A percentile compares a stretch with the other conserved stretches of the same genome.
These are phyloP conservation scores for Megaleporinus macrocephalus DNA, from an alignment of 2,113 vertebrate genomes.

Conservation along the genomic window DNA sequence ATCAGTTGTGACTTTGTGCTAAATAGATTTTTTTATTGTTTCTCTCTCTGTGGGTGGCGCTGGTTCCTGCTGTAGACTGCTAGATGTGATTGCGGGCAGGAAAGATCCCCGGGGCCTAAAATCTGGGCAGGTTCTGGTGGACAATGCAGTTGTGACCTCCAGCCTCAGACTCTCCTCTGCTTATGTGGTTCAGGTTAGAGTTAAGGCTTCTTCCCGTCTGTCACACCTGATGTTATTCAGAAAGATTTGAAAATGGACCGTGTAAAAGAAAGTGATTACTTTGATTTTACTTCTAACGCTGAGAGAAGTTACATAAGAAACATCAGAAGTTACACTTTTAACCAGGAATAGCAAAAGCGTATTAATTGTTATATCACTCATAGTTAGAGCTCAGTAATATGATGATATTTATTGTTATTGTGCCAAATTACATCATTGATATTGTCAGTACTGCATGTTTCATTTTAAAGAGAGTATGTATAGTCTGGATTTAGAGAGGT, in stretches of 20 bases:
- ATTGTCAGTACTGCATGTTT: too few relatives aligned
- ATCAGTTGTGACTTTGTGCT: not conserved
- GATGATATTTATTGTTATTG: too few relatives aligned
- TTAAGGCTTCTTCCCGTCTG: not conserved
- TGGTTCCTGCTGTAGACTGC: constrained; percentile 63
- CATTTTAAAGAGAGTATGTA: too few relatives aligned
- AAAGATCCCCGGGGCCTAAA: constrained; percentile 77
- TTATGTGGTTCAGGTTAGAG: constrained; percentile 78
- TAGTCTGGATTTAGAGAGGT: too few relatives aligned
- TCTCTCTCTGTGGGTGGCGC: not conserved
- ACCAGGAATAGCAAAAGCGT: too few relatives aligned
- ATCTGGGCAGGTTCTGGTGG: constrained; percentile 69
- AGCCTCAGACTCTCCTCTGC: constrained; percentile 76
- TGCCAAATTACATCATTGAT: too few relatives aligned
- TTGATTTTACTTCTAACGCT: too few relatives aligned
- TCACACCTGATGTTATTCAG: not conserved
- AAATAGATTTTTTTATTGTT: not conserved
- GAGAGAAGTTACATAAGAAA: too few relatives aligned
- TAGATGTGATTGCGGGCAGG: constrained; percentile 79
- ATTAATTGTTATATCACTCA: too few relatives aligned
- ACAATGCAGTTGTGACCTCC: constrained; percentile 70
- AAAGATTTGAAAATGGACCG: not conserved
- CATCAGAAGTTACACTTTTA: too few relatives aligned
- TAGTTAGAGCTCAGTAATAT: too few relatives aligned
- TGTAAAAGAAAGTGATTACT: not conserved